Percentiles rank a stretch among this genome's conserved stretches.
These are phyloP conservation scores for Plebejus argus DNA, from an alignment of 2,888 invertebrate genomes.

Conservation along the genomic window DNA sequence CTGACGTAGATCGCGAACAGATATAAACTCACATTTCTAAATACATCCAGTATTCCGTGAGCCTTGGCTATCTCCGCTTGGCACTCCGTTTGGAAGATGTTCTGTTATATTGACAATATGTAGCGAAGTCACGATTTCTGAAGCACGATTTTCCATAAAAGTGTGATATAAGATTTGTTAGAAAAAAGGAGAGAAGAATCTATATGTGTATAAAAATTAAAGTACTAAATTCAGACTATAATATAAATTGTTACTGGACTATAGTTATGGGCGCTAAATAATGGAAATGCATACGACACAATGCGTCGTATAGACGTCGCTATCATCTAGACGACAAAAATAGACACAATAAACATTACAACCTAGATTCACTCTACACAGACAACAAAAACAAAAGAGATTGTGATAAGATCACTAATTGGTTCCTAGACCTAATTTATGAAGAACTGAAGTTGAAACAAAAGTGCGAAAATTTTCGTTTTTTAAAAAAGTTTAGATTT, in stretches of 20 bases:
- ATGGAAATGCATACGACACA: constrained; percentile 1
- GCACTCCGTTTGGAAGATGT: not conserved
- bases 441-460: not conserved
- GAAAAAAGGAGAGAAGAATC: not conserved
- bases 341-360: not conserved
- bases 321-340: not conserved
- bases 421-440: not conserved
- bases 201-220: not conserved
- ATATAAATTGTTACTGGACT: not conserved
- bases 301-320: not conserved
- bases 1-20: constrained; percentile 14
- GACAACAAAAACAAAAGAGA: not conserved
- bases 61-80: constrained; percentile 25
- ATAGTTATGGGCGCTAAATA: not conserved
- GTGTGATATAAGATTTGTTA: not conserved
- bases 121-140: not conserved
- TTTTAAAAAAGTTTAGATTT: no score
- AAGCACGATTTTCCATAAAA: constrained; percentile 2
- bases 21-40: constrained; percentile 24
- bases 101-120: not conserved
- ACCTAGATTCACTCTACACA: no score
- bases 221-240: not conserved
- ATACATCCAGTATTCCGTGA: constrained; percentile 27
- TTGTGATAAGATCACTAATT: not conserved
- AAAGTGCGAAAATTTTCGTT: no score